Percentiles rank a stretch among this genome's conserved stretches.
Conservation (phyloP, 2,797 vertebrate species). For the Rousettus madagascariensis region DNA sequence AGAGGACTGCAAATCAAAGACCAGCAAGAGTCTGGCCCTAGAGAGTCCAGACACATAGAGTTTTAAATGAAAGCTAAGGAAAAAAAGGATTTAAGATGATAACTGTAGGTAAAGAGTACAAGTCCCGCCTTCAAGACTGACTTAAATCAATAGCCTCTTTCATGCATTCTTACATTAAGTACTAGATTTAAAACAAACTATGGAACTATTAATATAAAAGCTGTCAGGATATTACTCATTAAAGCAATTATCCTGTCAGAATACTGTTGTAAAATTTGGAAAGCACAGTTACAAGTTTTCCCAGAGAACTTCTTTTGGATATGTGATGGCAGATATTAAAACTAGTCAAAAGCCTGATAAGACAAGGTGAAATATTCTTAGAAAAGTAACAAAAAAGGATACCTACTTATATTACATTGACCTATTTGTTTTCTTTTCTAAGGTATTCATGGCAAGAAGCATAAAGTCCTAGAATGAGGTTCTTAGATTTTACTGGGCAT, state of each 20-base stretch:
- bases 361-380: slow-evolving; percentile 29
- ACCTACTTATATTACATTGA: neutral
- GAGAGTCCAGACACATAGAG: neutral
- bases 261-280: slow-evolving; percentile 25
- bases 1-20: neutral
- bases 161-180: neutral
- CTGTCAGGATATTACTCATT: neutral
- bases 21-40: neutral
- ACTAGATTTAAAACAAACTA: slow-evolving; percentile 25
- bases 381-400: slow-evolving; percentile 10
- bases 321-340: neutral
- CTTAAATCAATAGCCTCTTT: neutral
- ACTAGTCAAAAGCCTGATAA: neutral
- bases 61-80: neutral
- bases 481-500: slow-evolving; percentile 38
- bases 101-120: neutral
- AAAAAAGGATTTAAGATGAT: neutral
- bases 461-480: slow-evolving; percentile 9
- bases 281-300: slow-evolving; percentile 32
- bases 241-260: neutral
- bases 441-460: slow-evolving; percentile 17
- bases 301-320: neutral
- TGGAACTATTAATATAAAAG: slow-evolving; percentile 8
- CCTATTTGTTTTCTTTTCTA: neutral
- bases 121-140: neutral